Conservation (phyloP, 2,888 invertebrate species). For the Flexamia atlantica region DNA sequence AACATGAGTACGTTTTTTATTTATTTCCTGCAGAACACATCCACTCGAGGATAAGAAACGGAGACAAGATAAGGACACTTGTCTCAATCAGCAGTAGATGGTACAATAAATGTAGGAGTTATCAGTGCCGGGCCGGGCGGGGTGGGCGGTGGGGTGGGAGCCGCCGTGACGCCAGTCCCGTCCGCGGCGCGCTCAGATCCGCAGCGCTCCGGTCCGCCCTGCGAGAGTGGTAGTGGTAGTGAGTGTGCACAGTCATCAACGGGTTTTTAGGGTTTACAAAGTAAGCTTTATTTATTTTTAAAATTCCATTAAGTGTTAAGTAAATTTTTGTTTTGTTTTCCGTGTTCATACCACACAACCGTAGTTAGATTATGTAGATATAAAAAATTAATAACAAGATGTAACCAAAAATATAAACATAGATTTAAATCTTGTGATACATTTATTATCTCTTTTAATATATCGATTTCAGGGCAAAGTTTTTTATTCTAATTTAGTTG, state of each 20-base stretch:
- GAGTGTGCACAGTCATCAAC: neutral
- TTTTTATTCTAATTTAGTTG: too few relatives aligned
- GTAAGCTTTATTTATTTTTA: neutral
- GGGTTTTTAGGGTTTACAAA: neutral
- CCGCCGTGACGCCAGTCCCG: slow-evolving; percentile 48
- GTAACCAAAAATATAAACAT: too few relatives aligned
- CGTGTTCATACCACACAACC: too few relatives aligned
- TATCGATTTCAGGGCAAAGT: too few relatives aligned
- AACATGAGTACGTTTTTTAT: too few relatives aligned
- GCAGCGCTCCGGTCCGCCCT: slow-evolving; percentile 14
- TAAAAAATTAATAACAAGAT: too few relatives aligned
- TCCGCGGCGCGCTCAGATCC: slow-evolving; percentile 21
- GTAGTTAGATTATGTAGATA: too few relatives aligned
- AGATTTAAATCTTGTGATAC: too few relatives aligned
- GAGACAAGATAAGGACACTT: slow-evolving; percentile 47
- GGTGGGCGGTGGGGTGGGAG: slow-evolving; percentile 42
- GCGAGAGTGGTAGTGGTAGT: neutral
- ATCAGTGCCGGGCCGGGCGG: slow-evolving; percentile 41
- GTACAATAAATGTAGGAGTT: slow-evolving; percentile 50
- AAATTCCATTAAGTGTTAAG: too few relatives aligned
- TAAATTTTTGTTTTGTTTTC: too few relatives aligned
- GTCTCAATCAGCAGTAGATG: slow-evolving; percentile 51
- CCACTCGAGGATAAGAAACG: slow-evolving; percentile 7
- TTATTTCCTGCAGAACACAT: neutral
- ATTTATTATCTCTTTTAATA: too few relatives aligned